Conservation (phyloP, 2,888 invertebrate genomes). For the Trachelus stipa region DNA sequence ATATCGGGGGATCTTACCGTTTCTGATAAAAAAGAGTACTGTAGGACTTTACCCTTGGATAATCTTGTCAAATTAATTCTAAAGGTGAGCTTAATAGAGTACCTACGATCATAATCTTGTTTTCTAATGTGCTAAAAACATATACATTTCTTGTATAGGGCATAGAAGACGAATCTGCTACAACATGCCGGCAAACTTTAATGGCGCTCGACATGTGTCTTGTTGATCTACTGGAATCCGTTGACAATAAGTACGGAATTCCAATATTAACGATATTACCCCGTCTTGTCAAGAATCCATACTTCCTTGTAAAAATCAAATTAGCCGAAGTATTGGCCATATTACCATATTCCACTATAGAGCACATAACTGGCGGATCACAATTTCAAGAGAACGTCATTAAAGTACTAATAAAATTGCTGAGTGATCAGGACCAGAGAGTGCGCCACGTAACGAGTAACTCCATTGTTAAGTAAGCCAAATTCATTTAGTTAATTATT, state of each 20-base stretch:
- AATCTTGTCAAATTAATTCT: conserved; percentile 70
- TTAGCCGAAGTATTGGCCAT: conserved; percentile 74
- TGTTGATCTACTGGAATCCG: conserved; percentile 73
- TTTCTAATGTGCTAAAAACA: not conserved
- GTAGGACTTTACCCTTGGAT: conserved; percentile 63
- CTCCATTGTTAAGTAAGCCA: conserved; percentile 73
- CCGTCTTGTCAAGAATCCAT: conserved; percentile 77
- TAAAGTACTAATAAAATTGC: conserved; percentile 73
- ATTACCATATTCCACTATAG: conserved; percentile 72
- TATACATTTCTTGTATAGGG: conserved; percentile 69
- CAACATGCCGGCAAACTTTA: conserved; percentile 79
- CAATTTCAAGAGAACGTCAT: conserved; percentile 73
- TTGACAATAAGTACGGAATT: conserved; percentile 70
- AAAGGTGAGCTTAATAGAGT: conserved; percentile 65
- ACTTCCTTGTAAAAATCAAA: conserved; percentile 88
- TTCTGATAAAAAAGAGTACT: conserved; percentile 64
- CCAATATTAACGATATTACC: conserved; percentile 74
- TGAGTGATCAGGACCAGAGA: conserved; percentile 82
- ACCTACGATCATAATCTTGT: not conserved
- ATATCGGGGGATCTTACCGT: conserved; percentile 23
- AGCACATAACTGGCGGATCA: conserved; percentile 68
- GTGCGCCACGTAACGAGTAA: conserved; percentile 79
- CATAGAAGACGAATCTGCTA: conserved; percentile 79
- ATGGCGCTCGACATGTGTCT: conserved; percentile 73
- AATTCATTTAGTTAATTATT: not conserved